phyloP scores from a whole-genome alignment of 2,113 vertebrate species.

The Ochotona curzoniae region DNA sequence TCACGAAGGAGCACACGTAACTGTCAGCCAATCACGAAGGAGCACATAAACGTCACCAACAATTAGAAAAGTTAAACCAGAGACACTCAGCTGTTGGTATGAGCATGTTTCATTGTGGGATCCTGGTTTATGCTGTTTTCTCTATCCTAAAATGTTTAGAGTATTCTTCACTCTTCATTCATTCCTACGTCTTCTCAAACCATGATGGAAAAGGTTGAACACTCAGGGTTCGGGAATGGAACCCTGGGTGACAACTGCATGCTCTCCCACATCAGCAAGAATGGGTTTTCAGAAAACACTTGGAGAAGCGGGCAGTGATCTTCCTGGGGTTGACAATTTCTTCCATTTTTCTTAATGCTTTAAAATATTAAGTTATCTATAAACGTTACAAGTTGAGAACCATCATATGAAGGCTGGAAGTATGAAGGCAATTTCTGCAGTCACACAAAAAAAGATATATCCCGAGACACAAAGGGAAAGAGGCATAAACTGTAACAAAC shows the following conservation, averaged over 20 bases:
- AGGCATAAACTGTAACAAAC: neutral
- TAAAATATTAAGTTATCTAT: neutral
- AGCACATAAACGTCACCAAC: neutral
- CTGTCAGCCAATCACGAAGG: neutral
- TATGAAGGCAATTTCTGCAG: neutral
- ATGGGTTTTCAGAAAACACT: conserved; percentile 20
- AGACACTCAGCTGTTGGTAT: neutral
- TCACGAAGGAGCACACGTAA: neutral
- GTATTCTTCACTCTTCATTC: neutral
- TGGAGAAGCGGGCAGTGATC: neutral
- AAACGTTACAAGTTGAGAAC: neutral
- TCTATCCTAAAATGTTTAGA: neutral
- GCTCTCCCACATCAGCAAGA: neutral
- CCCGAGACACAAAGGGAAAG: neutral
- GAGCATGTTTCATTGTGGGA: neutral
- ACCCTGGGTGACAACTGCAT: neutral
- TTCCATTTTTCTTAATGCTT: conserved; percentile 22
- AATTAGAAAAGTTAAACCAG: neutral
- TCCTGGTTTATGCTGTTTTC: neutral
- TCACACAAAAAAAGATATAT: neutral
- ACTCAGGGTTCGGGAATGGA: neutral
- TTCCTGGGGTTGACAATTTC: conserved; percentile 16
- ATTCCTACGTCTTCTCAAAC: neutral
- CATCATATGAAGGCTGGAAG: neutral
- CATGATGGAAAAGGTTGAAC: neutral